Base-by-base conservation (phyloP, 2,113 vertebrate genomes). In the Erythrocercus mccallii region DNA sequence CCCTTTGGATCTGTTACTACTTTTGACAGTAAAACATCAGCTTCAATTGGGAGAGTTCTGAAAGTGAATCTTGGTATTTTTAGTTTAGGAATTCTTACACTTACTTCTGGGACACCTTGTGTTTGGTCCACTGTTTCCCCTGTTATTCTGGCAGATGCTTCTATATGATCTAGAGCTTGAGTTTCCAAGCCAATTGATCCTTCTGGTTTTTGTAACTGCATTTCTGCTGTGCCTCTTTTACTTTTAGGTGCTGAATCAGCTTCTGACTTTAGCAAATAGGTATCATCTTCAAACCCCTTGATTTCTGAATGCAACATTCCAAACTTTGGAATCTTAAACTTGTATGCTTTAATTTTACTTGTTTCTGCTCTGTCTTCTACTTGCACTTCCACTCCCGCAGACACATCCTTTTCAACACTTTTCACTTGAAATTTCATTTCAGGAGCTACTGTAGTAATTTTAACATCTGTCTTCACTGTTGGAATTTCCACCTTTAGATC, bases 41-140 rank as follows among this genome's bases (percentile, higher is more conserved):
- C 66, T 94, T 97, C 97, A 7, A 23, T 12, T 88, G 90, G 37
- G 12, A 96, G 74, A 58, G n/a, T 45, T 22, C 44, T 90, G 77
- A 96, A 94, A 85, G 96, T 94, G 71, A 98, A 98, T 58, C 85
- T 85, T 5, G 98, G 98, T 30, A 97, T 94, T 94, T 93, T 97
- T 15, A 98, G 37, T 48, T 86, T 97, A 44, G 97, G 97, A 92
- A 98, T 97, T 42, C 66, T 97, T 87, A 98, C 85, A 4, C 24
- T 91, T 23, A 95, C 12, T 77, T 97, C 96, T 14, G 97, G 85
- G 21, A 86, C 78, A 94, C 25, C 87, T 64, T 93, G 70, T 58
- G 51, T 56, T 51, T 47, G 94, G 10, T 81, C 54, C 17, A 31
- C 15, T 44, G 21, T 74, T 58, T 95, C 86, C 4, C 57, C 15